phyloP scores from a whole-genome alignment of 2,797 vertebrate genomes.

The Mionectes olivaceus region DNA sequence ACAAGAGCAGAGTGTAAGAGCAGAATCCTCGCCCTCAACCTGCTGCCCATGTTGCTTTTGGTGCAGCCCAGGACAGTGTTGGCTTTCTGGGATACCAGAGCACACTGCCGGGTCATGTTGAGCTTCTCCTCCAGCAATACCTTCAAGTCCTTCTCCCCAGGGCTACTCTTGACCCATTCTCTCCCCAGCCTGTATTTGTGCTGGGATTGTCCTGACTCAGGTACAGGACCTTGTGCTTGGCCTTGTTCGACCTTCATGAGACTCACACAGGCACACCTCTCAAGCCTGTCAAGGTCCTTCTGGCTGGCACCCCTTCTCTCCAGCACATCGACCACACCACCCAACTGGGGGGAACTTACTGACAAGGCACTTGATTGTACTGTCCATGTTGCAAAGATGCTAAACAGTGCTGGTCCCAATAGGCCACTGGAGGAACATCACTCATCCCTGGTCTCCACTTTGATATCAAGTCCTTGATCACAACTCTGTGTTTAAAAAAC shows the following conservation, averaged over 20 bases:
- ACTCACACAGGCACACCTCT: neutral
- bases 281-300: neutral
- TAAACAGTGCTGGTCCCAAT: neutral
- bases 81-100: neutral
- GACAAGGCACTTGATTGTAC: accelerated
- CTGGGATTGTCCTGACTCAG: neutral
- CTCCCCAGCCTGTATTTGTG: neutral
- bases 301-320: neutral
- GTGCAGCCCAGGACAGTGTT: neutral
- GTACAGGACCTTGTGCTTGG: neutral
- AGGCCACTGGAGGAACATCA: no score
- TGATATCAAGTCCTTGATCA: neutral
- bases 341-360: neutral
- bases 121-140: neutral
- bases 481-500: neutral
- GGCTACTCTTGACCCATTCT: neutral
- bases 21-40: neutral
- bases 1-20: neutral
- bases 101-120: accelerated
- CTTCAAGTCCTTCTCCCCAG: neutral
- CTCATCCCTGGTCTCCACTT: neutral
- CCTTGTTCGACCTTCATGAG: neutral
- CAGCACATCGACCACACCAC: neutral
- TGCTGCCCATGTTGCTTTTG: neutral
- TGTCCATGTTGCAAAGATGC: neutral